A percentile compares a stretch with the other conserved stretches of the same genome.
Evolutionary conservation across 1,140 invertebrate species (phyloP).

Genomic region (Achatina immaculata): DNA sequence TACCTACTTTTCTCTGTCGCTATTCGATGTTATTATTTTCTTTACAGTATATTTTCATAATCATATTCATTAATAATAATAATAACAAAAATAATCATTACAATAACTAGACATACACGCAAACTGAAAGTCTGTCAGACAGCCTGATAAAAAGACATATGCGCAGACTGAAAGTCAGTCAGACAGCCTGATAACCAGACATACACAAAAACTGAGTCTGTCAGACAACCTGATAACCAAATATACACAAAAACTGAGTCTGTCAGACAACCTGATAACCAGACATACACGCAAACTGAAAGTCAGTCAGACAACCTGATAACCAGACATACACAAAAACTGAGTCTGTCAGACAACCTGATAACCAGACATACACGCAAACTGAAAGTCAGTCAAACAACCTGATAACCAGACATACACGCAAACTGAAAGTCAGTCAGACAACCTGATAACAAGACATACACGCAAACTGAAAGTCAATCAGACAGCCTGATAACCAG

Average conservation of each 20-base stretch:
- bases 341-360: no score
- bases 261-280: neutral
- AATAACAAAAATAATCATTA: no score
- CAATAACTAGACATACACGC: neutral
- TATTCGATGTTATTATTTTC: no score
- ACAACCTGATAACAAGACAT: neutral
- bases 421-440: neutral
- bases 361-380: neutral
- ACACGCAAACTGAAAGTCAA: neutral
- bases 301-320: neutral
- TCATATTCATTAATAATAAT: no score
- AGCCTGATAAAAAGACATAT: neutral
- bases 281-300: neutral
- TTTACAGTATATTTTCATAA: no score
- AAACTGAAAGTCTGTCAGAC: neutral
- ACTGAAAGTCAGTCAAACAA: neutral
- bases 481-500: neutral
- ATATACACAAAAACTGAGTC: neutral
- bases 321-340: neutral
- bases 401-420: neutral
- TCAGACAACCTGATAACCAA: neutral
- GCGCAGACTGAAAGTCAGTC: neutral
- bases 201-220: neutral
- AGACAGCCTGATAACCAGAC: neutral
- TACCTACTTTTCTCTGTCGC: no score